Base-by-base conservation (phyloP, 2,113 vertebrate genomes). In the Notiomystis cincta region DNA sequence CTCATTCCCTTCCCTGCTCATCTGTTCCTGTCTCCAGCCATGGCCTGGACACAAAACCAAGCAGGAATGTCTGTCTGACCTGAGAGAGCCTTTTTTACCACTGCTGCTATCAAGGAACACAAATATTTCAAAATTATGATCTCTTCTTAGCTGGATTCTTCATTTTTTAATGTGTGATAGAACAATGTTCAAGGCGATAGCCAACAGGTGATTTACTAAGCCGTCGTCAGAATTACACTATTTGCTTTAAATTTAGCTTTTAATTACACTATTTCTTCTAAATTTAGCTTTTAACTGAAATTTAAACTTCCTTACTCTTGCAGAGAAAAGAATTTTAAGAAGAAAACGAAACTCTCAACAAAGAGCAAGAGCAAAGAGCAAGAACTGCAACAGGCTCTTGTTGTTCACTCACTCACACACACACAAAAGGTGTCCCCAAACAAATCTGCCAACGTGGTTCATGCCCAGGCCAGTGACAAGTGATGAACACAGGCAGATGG, bases 371-470 rank as follows among this genome's bases (percentile, higher is more conserved):
- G 40, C 40, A 31, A 30, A 47, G 54, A 45, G 40, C 37, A 31
- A 30, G 47, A 58, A 45, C 35, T 5, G 37, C 16, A 44, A 15
- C 21, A 11, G 14, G 13, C 9, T 65, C 51, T 19, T 28, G 14
- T 17, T 58, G 15, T 14, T 76, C 48, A 11, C 8, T 40, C 4
- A 3, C 38, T n/a, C n/a, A 38, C 4, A 38, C 42, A 38, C 2
- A 28, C 11, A 42, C 33, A 15, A 28, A 50, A 40, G 48, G 35
- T 33, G 38, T n/a, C n/a, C n/a, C 27, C 67, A 51, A 44, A 37
- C 21, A 11, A 18, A 45, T 7, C 14, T 33, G 54, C 53, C 30
- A 6, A 0, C 0, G 2, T 1, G 16, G 64, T 0, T 45, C 1
- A 0, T 9, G 47, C 20, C 82, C 44, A 38, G 78, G 73, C 45